Base-by-base conservation (phyloP, 37 sponge, comb jelly and placozoan species). In the Cladorhizidae sp. region DNA sequence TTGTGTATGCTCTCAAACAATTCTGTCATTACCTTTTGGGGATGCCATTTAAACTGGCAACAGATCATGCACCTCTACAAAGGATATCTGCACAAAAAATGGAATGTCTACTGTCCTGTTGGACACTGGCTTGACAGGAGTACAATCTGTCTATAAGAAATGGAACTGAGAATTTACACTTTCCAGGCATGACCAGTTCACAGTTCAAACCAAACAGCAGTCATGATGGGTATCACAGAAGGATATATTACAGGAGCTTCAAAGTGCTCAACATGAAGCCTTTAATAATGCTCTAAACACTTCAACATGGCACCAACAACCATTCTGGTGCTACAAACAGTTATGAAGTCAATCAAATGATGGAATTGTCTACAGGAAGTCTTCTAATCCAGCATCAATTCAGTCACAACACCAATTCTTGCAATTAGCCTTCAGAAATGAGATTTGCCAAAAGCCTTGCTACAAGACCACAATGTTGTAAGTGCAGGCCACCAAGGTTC, bases 1-100 rank as follows among this genome's bases (percentile, higher is more conserved):
- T 85, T 22, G 79, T 85, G 28, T 70, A 29, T 42, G 86, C 72
- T 35, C 33, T 78, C 20, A 85, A 78, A 52, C 86, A 85, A 39
- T 85, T 85, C 39, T 73, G 86, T 21, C 73, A 68, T 35, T 85
- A 85, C 36, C 72, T 85, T 5, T 52, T 78, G n/a, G 86, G 86
- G 21, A 67, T 73, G 28, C 59, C 17, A 17, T 85, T 77, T 64
- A 64, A 31, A 55, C 11, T 85, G 32, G 22, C 57, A 20, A 85
- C 86, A 14, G 86, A 85, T 43, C 86, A 85, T 77, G 70, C 72
- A n/a, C n/a, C n/a, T n/a, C n/a, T n/a, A n/a, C n/a, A n/a, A n/a
- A n/a, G n/a, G n/a, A n/a, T n/a, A n/a, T 35, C 86, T 79, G 52
- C 51, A 67, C 86, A 78, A 28, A 85, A 85, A 64, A 78, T 78